Percentiles rank a stretch among this genome's conserved stretches.
phyloP scores from a whole-genome alignment of 2,797 vertebrate genomes.

The Caiman crocodilus region DNA sequence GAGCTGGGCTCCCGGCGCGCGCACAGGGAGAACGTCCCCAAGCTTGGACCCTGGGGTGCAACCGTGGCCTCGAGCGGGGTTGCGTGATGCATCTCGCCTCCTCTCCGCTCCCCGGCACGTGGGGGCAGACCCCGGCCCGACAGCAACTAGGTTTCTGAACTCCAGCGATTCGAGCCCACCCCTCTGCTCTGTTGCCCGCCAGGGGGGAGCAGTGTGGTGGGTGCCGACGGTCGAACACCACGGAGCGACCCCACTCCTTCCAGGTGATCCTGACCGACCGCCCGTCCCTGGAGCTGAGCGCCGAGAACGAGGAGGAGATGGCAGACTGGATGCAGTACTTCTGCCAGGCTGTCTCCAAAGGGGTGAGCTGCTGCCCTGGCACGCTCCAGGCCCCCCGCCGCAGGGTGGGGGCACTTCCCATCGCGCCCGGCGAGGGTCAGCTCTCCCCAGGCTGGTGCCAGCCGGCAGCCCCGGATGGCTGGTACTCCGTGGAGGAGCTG shows the following conservation, averaged over 20 bases:
- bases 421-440: background rate
- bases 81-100: background rate
- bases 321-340: slow-evolving; percentile 97
- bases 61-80: rapidly evolving
- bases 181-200: slow-evolving; percentile 40
- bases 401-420: background rate
- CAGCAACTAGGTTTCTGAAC: background rate
- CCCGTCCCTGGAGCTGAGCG: slow-evolving; percentile 92
- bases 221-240: slow-evolving; percentile 92
- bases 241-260: slow-evolving; percentile 94
- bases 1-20: background rate
- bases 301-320: slow-evolving; percentile 93
- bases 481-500: background rate
- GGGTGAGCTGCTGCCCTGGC: slow-evolving; percentile 81
- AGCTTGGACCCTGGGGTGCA: background rate
- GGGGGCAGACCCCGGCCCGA: background rate
- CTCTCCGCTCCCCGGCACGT: rapidly evolving
- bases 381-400: rapidly evolving
- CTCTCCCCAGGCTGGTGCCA: background rate
- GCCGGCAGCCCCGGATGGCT: background rate
- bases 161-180: background rate
- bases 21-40: background rate
- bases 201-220: slow-evolving; percentile 97
- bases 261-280: slow-evolving; percentile 94
- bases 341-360: slow-evolving; percentile 97